Percentiles rank a stretch among this genome's conserved stretches.
Evolutionary conservation across 2,113 vertebrate genomes (phyloP).

Genomic region (Plecturocebus donacophilus): DNA sequence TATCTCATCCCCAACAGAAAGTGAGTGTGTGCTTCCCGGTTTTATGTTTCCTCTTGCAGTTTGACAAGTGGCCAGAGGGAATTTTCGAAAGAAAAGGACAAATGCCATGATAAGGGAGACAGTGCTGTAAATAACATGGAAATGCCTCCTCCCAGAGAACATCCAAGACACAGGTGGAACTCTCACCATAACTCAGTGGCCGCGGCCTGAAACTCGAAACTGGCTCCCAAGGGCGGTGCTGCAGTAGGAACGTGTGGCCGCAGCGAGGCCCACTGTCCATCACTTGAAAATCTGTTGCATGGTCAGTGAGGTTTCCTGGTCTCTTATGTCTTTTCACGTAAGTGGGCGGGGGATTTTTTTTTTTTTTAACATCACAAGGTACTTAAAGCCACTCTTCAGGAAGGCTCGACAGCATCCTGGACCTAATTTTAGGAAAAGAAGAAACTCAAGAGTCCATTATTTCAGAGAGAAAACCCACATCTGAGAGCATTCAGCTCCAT

Average conservation of each 20-base stretch:
- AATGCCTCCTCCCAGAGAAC: constrained; percentile 62
- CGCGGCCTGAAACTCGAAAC: background rate
- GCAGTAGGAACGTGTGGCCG: background rate
- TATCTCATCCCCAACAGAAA: constrained; percentile 51
- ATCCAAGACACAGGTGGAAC: background rate
- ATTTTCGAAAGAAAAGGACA: constrained; percentile 67
- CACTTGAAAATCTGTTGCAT: background rate
- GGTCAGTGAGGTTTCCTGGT: constrained; percentile 26
- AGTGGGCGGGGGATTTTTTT: background rate
- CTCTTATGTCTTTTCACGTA: constrained; percentile 10
- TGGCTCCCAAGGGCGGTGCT: background rate
- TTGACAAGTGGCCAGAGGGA: constrained; percentile 47
- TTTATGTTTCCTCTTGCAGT: constrained; percentile 60
- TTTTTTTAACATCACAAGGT: constrained; percentile 63
- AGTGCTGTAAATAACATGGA: constrained; percentile 45
- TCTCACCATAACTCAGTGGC: constrained; percentile 63
- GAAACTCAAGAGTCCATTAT: constrained; percentile 79
- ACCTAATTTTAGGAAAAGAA: constrained; percentile 68
- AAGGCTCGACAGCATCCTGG: constrained; percentile 72
- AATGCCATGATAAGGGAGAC: constrained; percentile 45
- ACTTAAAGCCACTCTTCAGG: constrained; percentile 62
- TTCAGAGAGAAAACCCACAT: constrained; percentile 78
- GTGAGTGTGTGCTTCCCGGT: background rate
- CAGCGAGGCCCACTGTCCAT: background rate
- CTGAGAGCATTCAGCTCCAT: constrained; percentile 75